phyloP scores from a whole-genome alignment of 2,888 invertebrate genomes.

The Cephalotes varians region DNA sequence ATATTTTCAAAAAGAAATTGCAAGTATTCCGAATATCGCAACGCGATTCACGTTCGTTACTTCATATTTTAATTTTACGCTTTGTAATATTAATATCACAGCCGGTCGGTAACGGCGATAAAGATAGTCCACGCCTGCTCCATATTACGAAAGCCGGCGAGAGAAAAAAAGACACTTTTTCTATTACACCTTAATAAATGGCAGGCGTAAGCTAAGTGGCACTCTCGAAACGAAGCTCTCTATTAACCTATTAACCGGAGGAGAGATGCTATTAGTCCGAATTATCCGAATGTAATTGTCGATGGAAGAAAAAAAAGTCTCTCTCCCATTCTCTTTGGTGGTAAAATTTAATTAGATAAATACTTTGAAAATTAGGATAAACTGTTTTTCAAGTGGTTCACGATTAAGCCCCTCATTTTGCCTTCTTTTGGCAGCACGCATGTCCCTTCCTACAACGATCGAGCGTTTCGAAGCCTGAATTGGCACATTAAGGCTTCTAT shows the following conservation, averaged over 20 bases:
- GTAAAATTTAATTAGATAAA: slow-evolving; percentile 26
- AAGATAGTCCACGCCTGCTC: slow-evolving; percentile 43
- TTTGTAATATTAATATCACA: slow-evolving; percentile 43
- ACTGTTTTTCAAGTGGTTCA: not conserved
- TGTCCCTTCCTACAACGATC: not conserved
- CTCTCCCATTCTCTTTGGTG: not conserved
- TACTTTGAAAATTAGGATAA: not conserved
- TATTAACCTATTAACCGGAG: slow-evolving; percentile 42
- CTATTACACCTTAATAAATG: slow-evolving; percentile 51
- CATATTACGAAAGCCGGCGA: slow-evolving; percentile 32
- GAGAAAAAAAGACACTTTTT: slow-evolving; percentile 36
- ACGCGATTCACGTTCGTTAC: slow-evolving; percentile 22
- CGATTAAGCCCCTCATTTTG: not conserved
- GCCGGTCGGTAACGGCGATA: slow-evolving; percentile 31
- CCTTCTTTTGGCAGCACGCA: not conserved
- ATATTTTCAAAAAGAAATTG: not conserved
- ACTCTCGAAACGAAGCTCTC: slow-evolving; percentile 42
- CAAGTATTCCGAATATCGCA: not conserved
- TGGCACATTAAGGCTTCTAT: too few relatives aligned
- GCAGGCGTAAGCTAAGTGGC: slow-evolving; percentile 42
- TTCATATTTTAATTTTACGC: slow-evolving; percentile 40
- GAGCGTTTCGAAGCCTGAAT: too few relatives aligned
- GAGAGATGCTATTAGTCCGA: slow-evolving; percentile 16
- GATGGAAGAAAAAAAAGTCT: not conserved
- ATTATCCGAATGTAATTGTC: slow-evolving; percentile 51